Evolutionary conservation across 2,113 vertebrate species (phyloP), one percentile per base, ranked within the genome.

Genomic region (Protomyctophum bolini): DNA sequence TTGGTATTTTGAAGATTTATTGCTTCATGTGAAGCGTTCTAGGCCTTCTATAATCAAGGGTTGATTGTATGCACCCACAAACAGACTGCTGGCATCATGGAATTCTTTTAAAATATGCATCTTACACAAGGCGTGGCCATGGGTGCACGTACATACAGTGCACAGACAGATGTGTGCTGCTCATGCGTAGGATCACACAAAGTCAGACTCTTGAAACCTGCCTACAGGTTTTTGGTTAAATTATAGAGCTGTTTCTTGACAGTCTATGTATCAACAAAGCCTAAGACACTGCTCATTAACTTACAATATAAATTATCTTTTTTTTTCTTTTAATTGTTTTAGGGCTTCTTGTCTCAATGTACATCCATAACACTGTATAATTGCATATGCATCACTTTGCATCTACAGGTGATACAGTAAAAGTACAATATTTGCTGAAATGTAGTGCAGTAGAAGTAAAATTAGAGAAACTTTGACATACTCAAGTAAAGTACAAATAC

Each of bases 311-410:
- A 72, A 41, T 6, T 1, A 4, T 41, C 0, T 41, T 47, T 50
- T 46, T 67, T 45, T 3, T 54, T 14, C n/a, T 56, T n/a, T 68
- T 41, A 50, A 67, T 7, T 29, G 70, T 58, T 50, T n/a, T 58
- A 66, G 8, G 57, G 21, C 21, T 21, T 21, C 68, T 61, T 15
- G 33, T 68, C 10, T 73, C 57, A 11, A 58, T 51, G 76, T 69
- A 15, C 10, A 59, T 6, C 10, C 29, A 59, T 33, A 10, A 70
- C 66, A 21, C 28, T 50, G 7, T 51, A 70, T 66, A 65, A 49
- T 55, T 64, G 33, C 10, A 58, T 66, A 64, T 57, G 55, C 14
- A 57, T 55, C 6, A n/a, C 10, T 55, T 55, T 55, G 52, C 12
- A 55, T 57, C 7, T 57, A 3, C 14, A 14, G 7, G 15, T 29